phyloP scores from a whole-genome alignment of 2,113 vertebrate genomes.

The Choloepus hoffmanni region DNA sequence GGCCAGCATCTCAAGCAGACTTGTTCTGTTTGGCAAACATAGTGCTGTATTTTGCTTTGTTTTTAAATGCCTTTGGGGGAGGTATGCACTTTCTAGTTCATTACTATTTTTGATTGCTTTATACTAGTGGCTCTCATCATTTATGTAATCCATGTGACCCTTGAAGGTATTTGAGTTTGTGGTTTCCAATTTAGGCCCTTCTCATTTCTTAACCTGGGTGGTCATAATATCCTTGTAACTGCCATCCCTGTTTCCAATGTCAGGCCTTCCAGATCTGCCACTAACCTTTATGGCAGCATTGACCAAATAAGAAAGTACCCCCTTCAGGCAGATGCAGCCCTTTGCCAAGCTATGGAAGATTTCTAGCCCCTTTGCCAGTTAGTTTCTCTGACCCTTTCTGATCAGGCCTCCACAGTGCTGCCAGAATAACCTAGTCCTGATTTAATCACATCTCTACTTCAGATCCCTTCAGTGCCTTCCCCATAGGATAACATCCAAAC shows the following conservation, averaged over 20 bases:
- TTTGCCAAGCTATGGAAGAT: neutral
- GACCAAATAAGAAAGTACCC: neutral
- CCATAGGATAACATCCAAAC: neutral
- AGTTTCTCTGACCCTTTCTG: neutral
- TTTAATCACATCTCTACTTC: neutral
- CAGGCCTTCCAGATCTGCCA: neutral
- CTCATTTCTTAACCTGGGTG: neutral
- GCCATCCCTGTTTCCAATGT: neutral
- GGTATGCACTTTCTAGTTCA: neutral
- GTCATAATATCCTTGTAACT: neutral
- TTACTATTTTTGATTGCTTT: neutral
- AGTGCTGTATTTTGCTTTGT: neutral
- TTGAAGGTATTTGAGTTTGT: slow-evolving; percentile 32
- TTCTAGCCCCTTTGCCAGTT: neutral
- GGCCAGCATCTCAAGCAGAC: neutral
- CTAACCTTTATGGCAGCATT: neutral
- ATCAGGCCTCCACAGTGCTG: neutral
- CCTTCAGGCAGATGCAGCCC: neutral
- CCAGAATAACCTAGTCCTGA: neutral
- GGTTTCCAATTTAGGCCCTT: slow-evolving; percentile 9
- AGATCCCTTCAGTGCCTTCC: neutral
- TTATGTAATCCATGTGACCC: slow-evolving; percentile 4
- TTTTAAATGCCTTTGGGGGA: slow-evolving; percentile 18
- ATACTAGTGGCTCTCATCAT: neutral
- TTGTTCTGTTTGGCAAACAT: neutral